Evolutionary conservation across 2,113 vertebrate genomes (phyloP).

Genomic region (Amia ocellicauda): DNA sequence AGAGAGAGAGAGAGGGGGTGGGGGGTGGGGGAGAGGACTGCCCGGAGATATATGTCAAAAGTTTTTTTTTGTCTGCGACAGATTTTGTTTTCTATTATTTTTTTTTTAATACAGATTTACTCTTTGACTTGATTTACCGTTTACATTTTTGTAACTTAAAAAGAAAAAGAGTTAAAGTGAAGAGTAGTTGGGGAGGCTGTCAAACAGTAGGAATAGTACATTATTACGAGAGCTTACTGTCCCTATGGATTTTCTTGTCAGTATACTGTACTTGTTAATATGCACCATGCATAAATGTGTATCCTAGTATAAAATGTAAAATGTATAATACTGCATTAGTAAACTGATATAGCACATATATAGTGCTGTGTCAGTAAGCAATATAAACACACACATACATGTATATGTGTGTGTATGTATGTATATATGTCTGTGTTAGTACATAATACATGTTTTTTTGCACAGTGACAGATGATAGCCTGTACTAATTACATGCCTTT

Average conservation of each 20-base stretch:
- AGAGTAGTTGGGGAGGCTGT: slow-evolving; percentile 1
- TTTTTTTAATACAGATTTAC: no score
- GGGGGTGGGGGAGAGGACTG: no score
- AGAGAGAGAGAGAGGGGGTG: no score
- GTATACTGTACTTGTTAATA: slow-evolving; percentile 22
- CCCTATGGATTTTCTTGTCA: slow-evolving; percentile 22
- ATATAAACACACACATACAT: not conserved
- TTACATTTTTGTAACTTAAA: no score
- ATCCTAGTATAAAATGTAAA: slow-evolving; percentile 17
- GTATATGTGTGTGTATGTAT: no score
- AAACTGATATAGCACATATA: not conserved
- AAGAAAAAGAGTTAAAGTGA: not conserved
- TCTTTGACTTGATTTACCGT: no score
- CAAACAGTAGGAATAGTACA: slow-evolving; percentile 12
- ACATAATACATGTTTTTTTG: no score
- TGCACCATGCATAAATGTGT: slow-evolving; percentile 26
- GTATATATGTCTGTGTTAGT: no score
- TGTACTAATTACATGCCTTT: not conserved
- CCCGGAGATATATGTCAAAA: no score
- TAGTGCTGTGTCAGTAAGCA: not conserved
- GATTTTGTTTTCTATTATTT: no score
- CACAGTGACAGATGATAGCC: not conserved
- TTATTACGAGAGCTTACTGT: slow-evolving; percentile 22
- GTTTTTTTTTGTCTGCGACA: no score
- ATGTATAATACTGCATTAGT: slow-evolving; percentile 4